These are phyloP conservation scores for Oreohelix idahoensis DNA, from an alignment of 1,140 invertebrate genomes.

Conservation along the genomic window DNA sequence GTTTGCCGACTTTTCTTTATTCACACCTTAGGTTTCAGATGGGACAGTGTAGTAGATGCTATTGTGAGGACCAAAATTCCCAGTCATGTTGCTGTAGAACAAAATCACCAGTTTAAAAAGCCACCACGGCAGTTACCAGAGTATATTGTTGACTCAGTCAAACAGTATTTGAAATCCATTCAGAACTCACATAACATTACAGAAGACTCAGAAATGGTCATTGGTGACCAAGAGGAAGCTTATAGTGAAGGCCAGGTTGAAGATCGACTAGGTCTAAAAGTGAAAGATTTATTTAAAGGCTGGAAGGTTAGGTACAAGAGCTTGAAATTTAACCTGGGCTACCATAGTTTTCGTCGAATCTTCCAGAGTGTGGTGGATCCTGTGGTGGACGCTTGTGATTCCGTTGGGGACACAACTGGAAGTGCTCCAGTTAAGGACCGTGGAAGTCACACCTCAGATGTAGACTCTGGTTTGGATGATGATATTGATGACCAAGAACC, in stretches of 20 bases:
- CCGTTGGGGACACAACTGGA: neutral
- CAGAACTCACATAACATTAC: neutral
- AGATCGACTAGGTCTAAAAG: neutral
- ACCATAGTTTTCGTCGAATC: conserved; percentile 24
- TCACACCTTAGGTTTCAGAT: conserved; percentile 25
- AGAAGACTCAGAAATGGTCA: neutral
- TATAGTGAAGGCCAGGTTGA: neutral
- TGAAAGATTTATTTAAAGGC: conserved; percentile 1
- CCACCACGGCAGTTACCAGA: conserved; percentile 5
- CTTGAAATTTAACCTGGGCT: conserved; percentile 17
- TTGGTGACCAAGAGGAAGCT: no score
- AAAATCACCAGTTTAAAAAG: neutral
- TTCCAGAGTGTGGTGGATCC: conserved; percentile 2
- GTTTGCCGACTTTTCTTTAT: conserved; percentile 27
- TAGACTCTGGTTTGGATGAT: neutral
- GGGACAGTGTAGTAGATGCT: conserved; percentile 26
- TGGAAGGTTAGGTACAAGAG: neutral
- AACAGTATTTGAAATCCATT: conserved; percentile 3
- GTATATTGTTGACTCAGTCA: conserved; percentile 5
- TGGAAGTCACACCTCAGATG: neutral
- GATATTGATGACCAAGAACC: neutral
- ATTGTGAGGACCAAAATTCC: neutral
- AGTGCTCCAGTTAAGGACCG: neutral
- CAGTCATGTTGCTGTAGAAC: neutral
- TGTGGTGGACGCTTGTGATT: neutral